These are phyloP conservation scores for Channa striata DNA, from an alignment of 2,797 vertebrate genomes.

Conservation along the genomic window DNA sequence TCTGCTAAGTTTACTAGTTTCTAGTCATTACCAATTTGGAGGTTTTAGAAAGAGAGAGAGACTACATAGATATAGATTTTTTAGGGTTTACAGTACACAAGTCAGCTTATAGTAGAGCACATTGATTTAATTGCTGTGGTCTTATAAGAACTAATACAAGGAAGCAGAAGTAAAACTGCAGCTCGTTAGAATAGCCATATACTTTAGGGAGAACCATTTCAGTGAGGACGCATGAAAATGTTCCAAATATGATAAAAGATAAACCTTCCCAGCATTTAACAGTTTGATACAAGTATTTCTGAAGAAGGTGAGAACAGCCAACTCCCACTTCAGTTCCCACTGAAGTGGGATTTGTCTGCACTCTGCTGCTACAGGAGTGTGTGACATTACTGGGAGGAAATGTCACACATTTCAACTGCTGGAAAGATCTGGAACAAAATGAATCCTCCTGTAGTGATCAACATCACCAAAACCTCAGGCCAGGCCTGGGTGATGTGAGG, in stretches of 20 bases:
- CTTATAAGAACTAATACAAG: slow-evolving; percentile 5
- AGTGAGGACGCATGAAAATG: neutral
- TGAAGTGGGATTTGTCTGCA: slow-evolving; percentile 22
- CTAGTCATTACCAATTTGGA: neutral
- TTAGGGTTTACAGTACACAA: too few species aligned
- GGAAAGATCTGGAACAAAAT: too few species aligned
- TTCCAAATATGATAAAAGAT: neutral
- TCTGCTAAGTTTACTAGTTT: neutral
- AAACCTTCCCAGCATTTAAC: neutral
- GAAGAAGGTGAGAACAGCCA: slow-evolving; percentile 20
- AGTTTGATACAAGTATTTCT: neutral
- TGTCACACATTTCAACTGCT: too few species aligned
- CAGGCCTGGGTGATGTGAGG: too few species aligned
- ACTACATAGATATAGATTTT: neutral
- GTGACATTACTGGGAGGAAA: too few species aligned
- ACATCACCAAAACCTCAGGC: too few species aligned
- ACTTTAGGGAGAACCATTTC: neutral
- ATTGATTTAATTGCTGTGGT: slow-evolving; percentile 8
- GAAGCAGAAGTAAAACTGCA: slow-evolving; percentile 53
- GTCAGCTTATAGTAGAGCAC: neutral
- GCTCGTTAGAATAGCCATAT: neutral
- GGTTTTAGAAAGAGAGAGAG: too few species aligned
- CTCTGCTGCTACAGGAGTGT: slow-evolving; percentile 7
- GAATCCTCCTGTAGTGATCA: too few species aligned
- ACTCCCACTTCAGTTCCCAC: slow-evolving; percentile 8